Evolutionary conservation across 2,888 invertebrate genomes (phyloP), one percentile per base, ranked within the genome.

Genomic region (Galerucella nymphaeae): DNA sequence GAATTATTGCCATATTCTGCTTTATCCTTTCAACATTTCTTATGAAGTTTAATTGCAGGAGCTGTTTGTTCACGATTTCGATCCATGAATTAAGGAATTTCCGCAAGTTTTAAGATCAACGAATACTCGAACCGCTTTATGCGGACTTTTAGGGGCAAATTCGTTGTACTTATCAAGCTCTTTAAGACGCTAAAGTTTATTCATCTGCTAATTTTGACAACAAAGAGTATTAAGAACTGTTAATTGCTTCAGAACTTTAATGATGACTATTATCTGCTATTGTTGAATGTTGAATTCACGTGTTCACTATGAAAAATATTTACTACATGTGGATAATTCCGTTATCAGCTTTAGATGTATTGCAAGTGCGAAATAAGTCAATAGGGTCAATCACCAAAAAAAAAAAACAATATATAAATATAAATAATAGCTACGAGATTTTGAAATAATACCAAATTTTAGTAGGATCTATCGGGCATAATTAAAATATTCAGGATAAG

Each of bases 11-110:
- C 45, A 45, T 45, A 45, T 55, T 18, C 18, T 55, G 18, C 18
- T 18, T 10, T n/a, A 23, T 23, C 58, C 30, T 20, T 59, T 59
- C 23, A 59, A 59, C 30, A 30, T 38, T 59, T 30, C 23, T 23
- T 59, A 30, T 11, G 38, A 59, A 59, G 58, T 59, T 59, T 59
- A 59, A 30, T 59, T 59, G 58, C 11, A 59, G 41, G 68, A 50
- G 68, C 72, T 66, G 69, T 70, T 70, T 70, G 70, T 67, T 67
- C 58, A 70, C 63, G 67, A 64, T 66, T 72, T 72, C 66, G 70
- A 75, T 72, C 70, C 75, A 53, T 45, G 67, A 64, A 72, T 75
- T 72, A 72, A 45, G 59, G 66, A 70, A 73, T 70, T 75, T 66
- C 70, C 66, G 55, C 71, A 66, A 72, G 62, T 74, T 71, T 71